These are phyloP conservation scores for Alloplasta piceator DNA, from an alignment of 2,888 invertebrate species.

Conservation along the genomic window DNA sequence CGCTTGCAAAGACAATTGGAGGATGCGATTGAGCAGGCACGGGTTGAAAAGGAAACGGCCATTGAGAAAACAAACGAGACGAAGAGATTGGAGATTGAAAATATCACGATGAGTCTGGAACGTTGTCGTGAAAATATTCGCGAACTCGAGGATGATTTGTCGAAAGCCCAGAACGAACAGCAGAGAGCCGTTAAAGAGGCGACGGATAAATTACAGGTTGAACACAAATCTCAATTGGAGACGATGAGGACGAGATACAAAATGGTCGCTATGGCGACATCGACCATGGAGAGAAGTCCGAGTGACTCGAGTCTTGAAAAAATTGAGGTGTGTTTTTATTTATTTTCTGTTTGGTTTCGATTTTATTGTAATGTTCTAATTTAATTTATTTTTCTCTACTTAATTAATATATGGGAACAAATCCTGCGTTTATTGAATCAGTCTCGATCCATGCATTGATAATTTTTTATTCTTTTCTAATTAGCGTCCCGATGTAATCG, in stretches of 20 bases:
- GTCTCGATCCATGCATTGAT: no score
- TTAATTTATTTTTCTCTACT: no score
- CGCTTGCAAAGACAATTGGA: constrained; percentile 72
- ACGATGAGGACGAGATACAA: constrained; percentile 85
- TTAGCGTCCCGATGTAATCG: constrained; percentile 86
- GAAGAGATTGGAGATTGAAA: constrained; percentile 70
- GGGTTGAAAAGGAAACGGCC: constrained; percentile 73
- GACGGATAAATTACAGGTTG: constrained; percentile 88
- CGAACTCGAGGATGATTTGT: constrained; percentile 73
- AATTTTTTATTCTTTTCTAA: constrained; percentile 24
- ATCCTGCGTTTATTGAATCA: no score
- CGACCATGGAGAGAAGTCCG: constrained; percentile 90
- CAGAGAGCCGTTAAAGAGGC: constrained; percentile 88
- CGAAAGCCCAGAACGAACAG: constrained; percentile 82
- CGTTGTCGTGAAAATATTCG: constrained; percentile 74
- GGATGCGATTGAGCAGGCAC: constrained; percentile 74
- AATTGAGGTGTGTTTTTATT: constrained; percentile 84
- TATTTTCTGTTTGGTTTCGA: not conserved
- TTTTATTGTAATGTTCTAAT: no score
- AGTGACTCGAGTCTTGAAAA: constrained; percentile 92
- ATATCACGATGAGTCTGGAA: constrained; percentile 71
- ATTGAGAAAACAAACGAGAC: constrained; percentile 74
- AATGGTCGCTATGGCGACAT: constrained; percentile 87
- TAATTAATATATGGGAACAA: no score
- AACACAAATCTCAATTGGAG: constrained; percentile 91